Conservation (phyloP, 2,113 vertebrate species). For the Cololabis saira region DNA sequence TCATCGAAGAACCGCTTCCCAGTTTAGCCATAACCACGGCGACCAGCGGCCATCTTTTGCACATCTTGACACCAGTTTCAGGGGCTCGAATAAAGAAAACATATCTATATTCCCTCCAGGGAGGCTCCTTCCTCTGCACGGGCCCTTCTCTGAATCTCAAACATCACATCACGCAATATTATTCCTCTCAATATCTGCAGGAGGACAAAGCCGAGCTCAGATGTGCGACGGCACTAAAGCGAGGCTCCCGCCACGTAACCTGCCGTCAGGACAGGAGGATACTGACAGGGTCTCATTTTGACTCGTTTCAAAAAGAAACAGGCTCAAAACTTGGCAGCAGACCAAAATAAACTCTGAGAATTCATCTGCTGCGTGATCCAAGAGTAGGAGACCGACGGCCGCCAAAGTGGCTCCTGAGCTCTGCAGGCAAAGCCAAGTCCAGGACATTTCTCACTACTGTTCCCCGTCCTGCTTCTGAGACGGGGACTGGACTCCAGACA, state of each 20-base stretch:
- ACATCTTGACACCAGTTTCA: constrained; percentile 28
- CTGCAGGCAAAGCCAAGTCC: background rate
- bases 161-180: constrained; percentile 34
- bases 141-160: constrained; percentile 14
- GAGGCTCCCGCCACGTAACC: background rate
- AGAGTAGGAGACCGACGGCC: constrained; percentile 17
- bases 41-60: constrained; percentile 4
- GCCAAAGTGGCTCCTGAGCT: constrained; percentile 11
- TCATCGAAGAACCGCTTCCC: background rate
- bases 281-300: background rate
- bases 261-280: constrained; percentile 11
- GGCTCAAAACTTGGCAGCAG: constrained; percentile 38
- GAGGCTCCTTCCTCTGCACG: constrained; percentile 25
- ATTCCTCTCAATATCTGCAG: constrained; percentile 11
- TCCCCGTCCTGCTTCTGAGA: background rate
- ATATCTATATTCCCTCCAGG: constrained; percentile 28
- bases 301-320: constrained; percentile 6
- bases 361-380: constrained; percentile 21
- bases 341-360: constrained; percentile 69
- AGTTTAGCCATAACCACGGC: background rate
- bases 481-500: background rate
- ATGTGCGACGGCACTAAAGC: constrained; percentile 11
- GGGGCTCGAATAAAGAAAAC: constrained; percentile 27
- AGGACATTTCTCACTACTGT: constrained; percentile 2
- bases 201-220: background rate